Evolutionary conservation across 2,113 vertebrate species (phyloP), one percentile per base, ranked within the genome.

Genomic region (Aegotheles bennettii): DNA sequence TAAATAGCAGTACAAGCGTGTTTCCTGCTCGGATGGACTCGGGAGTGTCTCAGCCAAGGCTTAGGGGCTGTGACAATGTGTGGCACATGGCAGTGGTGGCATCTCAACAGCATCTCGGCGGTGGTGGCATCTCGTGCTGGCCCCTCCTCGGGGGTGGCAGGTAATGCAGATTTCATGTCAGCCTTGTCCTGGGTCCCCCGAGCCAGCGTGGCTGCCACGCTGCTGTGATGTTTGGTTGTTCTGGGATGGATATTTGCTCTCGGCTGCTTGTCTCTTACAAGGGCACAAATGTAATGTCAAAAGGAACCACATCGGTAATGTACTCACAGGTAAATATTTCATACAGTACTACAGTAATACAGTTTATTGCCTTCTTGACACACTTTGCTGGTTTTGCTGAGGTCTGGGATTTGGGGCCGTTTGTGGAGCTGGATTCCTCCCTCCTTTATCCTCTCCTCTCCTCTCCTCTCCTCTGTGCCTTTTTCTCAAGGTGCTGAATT

Each of bases 321-420:
- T 92, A 61, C 89, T 96, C 70, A 38, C 28, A 81, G 91, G 89
- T 96, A 94, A 97, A 97, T 97, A 94, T 96, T 97, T 96, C 53
- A 96, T 94, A 36, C 16, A 40, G 56, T 43, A 12, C 90, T 73
- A 7, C 3, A 86, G 70, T 40, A 69, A 56, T 40, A 83, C 29
- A n/a, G 63, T 84, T 64, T 57, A 48, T 61, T 74, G 67, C 64
- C 16, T 40, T 26, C 68, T 63, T 78, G 69, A 84, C 42, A 31
- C 56, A 20, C n/a, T 88, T 9, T 33, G 40, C 17, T 76, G 17
- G 23, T 54, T 91, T 91, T 73, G 48, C 35, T 4, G 6, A 45
- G 74, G 25, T 53, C 48, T 85, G 74, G 42, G 80, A 35, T 84
- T 69, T 40, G 31, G 69, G 76, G 11, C 68, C 1, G 0, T 29